These are phyloP conservation scores for Myathropa florea DNA, from an alignment of 2,888 invertebrate species.

Conservation along the genomic window DNA sequence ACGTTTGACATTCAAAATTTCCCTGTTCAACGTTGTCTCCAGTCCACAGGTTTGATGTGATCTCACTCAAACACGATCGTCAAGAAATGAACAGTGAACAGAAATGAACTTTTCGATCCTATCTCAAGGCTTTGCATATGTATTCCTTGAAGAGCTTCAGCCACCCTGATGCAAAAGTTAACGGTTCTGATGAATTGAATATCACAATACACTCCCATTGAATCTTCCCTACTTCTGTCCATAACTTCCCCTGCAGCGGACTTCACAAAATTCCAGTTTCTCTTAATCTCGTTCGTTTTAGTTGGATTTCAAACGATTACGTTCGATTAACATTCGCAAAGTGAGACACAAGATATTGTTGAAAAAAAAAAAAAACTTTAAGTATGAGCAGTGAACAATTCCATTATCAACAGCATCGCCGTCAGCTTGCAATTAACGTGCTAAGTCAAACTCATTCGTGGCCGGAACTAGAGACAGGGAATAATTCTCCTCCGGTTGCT, in stretches of 20 bases:
- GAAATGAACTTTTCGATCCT: neutral
- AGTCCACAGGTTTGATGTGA: neutral
- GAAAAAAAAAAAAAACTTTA: neutral
- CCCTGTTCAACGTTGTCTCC: neutral
- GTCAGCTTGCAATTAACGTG: constrained; percentile 37
- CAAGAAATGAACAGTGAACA: too few species aligned
- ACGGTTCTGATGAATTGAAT: neutral
- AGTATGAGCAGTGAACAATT: constrained; percentile 43
- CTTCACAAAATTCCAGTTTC: neutral
- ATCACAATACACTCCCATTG: neutral
- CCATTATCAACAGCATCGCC: constrained; percentile 27
- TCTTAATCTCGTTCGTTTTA: neutral
- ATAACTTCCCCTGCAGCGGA: neutral
- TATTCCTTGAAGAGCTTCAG: constrained; percentile 6
- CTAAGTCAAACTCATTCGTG: constrained; percentile 48
- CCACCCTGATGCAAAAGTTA: neutral
- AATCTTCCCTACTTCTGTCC: neutral
- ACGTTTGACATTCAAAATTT: neutral
- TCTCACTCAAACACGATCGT: constrained; percentile 11
- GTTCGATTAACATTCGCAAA: constrained; percentile 17
- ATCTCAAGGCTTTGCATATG: neutral
- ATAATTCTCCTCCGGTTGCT: neutral
- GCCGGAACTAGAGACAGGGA: constrained; percentile 8
- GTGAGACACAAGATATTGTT: constrained; percentile 12
- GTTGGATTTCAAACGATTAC: neutral